Percentiles rank a stretch among this genome's conserved stretches.
Evolutionary conservation across 1,140 invertebrate genomes (phyloP).

Genomic region (Laupala kohalensis): DNA sequence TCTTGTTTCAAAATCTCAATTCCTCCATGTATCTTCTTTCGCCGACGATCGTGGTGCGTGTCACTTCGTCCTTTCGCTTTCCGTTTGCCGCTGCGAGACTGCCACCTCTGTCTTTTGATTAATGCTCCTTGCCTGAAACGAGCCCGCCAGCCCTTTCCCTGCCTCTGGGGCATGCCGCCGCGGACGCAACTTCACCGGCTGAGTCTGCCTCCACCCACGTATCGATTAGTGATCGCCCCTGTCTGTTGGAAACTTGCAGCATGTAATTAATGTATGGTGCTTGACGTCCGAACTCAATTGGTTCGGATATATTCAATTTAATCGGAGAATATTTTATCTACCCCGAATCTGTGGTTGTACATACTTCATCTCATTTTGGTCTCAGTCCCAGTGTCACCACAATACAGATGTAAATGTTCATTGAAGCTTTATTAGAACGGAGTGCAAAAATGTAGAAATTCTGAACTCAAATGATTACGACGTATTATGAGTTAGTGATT

Average conservation of each 20-base stretch:
- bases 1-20: too few relatives aligned
- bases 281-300: background rate
- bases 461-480: background rate
- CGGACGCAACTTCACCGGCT: background rate
- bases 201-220: background rate
- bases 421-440: background rate
- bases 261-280: background rate
- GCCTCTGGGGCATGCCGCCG: too few relatives aligned
- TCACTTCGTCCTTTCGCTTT: background rate
- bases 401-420: background rate
- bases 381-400: background rate
- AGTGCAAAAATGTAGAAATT: background rate
- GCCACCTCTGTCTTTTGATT: background rate
- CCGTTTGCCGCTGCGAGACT: background rate
- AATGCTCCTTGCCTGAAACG: background rate
- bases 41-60: too few relatives aligned
- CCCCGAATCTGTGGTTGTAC: background rate
- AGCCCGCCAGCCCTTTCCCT: too few relatives aligned
- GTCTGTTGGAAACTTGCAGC: background rate
- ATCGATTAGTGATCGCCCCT: background rate
- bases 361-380: background rate
- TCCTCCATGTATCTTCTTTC: too few relatives aligned
- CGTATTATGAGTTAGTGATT: background rate
- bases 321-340: background rate
- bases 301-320: background rate